Base-by-base conservation (phyloP, 2,797 vertebrate species). In the Cichlasoma orientale region DNA sequence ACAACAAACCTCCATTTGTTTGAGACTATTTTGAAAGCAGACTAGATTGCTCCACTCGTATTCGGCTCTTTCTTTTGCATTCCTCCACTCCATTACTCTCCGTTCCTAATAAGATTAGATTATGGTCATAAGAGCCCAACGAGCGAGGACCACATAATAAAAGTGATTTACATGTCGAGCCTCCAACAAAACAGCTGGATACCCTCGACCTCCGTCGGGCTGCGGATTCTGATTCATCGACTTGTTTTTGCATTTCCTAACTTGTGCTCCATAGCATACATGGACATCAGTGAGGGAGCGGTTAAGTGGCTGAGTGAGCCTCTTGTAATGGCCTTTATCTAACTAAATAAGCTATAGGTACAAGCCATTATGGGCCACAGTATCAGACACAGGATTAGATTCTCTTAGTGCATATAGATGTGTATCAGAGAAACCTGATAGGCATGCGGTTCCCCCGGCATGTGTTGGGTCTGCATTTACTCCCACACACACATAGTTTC, bases 371-470 rank as follows among this genome's bases (percentile, higher is more conserved):
- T 73, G 31, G 74, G 53, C 14, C 7, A 52, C 41, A 29, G 1
- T 82, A 93, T 90, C 89, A 88, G 86, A 86, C 89, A 54, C 33
- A 83, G 87, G 89, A 89, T 86, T 80, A 87, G 54, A 83, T 91
- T 92, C 78, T 78, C 80, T 44, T 75, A 53, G 14, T 55, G 85
- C 79, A 85, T 75, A 89, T 4, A 78, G 89, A 91, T 92, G 87
- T 55, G 47, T 90, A 91, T 92, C 89, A 80, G 54, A 75, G 88
- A 76, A 91, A 90, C 83, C 68, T 79, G 84, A 91, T 54, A 82
- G 86, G 68, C 54, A 11, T 74, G 79, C 71, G 74, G 73, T 41
- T 25, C 50, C 31, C 41, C 23, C 58, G 74, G 77, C 68, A 71
- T 82, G 78, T 79, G 61, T 55, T 79, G 75, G 74, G 75, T 77